Base-by-base conservation (phyloP, 2,113 vertebrate genomes). In the Chionodraco myersi region DNA sequence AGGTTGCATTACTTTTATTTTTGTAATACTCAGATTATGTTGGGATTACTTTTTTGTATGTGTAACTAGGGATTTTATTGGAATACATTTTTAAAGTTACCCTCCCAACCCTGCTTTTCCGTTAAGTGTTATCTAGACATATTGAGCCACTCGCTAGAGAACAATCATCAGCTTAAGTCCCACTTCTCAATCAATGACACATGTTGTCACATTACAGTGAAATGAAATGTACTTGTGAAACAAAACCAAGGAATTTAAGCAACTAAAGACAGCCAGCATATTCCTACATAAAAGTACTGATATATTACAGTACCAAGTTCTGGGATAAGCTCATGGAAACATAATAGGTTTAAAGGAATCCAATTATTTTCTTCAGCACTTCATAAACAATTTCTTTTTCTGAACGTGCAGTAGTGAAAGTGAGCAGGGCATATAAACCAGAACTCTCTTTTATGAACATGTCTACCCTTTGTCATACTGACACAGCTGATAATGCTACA, bases 301-400 rank as follows among this genome's bases (percentile, higher is more conserved):
- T 80, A 69, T 68, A 79, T 83, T 61, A 87, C 57, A 75, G 74
- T 61, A 49, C 53, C 48, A 23, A 41, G 60, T 23, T 64, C 63
- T 57, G 83, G 77, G 73, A 80, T 34, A 9, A 56, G 49, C 26
- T 2, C 44, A 60, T 88, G 85, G 79, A 89, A 81, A 89, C 78
- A 79, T 87, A 77, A 85, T 79, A 71, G 51, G 30, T 47, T 44
- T 51, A 85, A 41, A 73, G 76, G 67, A 89, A 87, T 71, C 65
- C 57, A 84, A 86, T 72, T 59, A 79, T 58, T 63, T 67, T 81
- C 71, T 70, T 70, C 72, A 68, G 79, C 70, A 36, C 82, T 90
- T 86, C 75, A 77, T 87, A 82, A 84, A 86, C 80, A 82, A 45
- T 51, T 74, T 77, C 45, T 78, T 70, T 30, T 70, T 72, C 54